Base-by-base conservation (phyloP, 2,888 invertebrate genomes). In the Cryptus viduatorius region DNA sequence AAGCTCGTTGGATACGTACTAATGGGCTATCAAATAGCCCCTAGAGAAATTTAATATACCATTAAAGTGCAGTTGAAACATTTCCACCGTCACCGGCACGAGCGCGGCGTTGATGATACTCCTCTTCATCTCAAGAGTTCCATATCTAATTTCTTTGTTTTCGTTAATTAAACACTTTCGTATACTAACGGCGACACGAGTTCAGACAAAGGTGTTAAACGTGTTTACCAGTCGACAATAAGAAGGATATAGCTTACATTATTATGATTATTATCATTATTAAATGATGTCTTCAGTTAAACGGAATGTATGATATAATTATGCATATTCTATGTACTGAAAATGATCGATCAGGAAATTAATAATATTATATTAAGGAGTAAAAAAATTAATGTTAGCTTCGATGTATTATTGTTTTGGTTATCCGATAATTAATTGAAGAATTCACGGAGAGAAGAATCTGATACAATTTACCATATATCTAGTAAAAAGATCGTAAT, bases 1-100 rank as follows among this genome's bases (percentile, higher is more conserved):
- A 53, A 42, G 64, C 69, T 69, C 69, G 64, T 81, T 71, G 69
- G 29, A 19, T 68, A 44, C 68, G 31, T 31, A 64, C 76, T 69
- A 81, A 81, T 81, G 61, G 65, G 31, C 37, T 14, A 69, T 76
- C 61, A 71, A 76, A 75, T 53, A 61, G 50, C 71, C 53, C 16
- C 44, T 44, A 59, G 53, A 76, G 42, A 71, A 53, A 37, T 37
- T 65, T 64, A 69, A 65, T 69, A 68, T 16, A n/a, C 37, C 16
- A n/a, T 76, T 76, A 71, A 76, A 72, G 65, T n/a, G 56, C 65
- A 53, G 65, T 64, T 42, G 44, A 53, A 53, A 65, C 4, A 79
- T 50, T 71, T 24, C 56, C 8, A n/a, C 7, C 29, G n/a, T 4
- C n/a, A 29, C 29, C 7, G 24, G 5, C 12, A 61, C 14, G 3